A percentile compares a stretch with the other conserved stretches of the same genome.
Conservation (phyloP, 2,797 vertebrate species). For the Pantherophis vulpinus region DNA sequence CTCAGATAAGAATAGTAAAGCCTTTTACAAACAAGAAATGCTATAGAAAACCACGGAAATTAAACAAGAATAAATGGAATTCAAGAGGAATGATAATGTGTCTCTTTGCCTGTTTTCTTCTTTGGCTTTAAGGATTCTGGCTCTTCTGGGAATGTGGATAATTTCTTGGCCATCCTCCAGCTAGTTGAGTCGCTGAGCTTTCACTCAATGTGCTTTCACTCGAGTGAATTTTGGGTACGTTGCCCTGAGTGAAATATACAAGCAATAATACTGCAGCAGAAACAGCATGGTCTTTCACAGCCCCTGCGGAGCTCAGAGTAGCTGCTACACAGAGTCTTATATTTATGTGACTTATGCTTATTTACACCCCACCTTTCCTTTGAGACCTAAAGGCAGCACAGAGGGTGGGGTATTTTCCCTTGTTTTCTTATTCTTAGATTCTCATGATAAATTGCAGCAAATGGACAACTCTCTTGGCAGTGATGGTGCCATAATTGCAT, state of each 20-base stretch:
- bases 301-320: background rate
- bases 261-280: background rate
- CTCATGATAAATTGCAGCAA: background rate
- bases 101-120: background rate
- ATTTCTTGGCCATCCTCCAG: background rate
- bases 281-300: background rate
- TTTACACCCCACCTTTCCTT: background rate
- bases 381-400: background rate
- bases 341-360: background rate
- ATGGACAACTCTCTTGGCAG: background rate
- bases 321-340: background rate
- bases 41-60: slow-evolving; percentile 7
- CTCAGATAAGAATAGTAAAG: slow-evolving; percentile 20
- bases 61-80: slow-evolving; percentile 19
- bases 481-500: background rate
- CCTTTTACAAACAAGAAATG: slow-evolving; percentile 16
- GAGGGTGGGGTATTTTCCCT: background rate
- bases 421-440: background rate
- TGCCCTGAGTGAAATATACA: background rate
- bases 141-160: background rate
- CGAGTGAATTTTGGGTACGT: background rate
- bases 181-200: background rate
- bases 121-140: background rate
- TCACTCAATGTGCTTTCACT: background rate
- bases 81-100: background rate